Conservation (phyloP, 2,113 vertebrate species). For the Phyllostomus discolor region DNA sequence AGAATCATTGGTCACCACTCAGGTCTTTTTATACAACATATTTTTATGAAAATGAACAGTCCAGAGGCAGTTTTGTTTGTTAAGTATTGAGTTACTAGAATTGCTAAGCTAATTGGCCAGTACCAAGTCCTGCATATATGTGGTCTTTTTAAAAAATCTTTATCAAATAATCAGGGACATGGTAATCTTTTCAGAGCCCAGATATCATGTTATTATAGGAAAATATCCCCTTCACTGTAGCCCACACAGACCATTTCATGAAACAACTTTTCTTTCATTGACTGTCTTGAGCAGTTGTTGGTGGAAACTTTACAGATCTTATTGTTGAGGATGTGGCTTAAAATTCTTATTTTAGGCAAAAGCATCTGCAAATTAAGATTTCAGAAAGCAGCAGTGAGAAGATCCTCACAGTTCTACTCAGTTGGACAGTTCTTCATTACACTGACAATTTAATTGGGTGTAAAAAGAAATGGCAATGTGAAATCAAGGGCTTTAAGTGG, state of each 20-base stretch:
- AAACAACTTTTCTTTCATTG: not conserved
- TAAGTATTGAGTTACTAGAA: not conserved
- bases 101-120: not conserved
- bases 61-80: not conserved
- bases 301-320: not conserved
- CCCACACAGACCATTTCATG: not conserved
- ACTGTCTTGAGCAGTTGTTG: not conserved
- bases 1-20: not conserved
- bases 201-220: not conserved
- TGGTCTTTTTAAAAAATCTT: not conserved
- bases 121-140: not conserved
- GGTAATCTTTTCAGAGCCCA: not conserved
- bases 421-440: slow-evolving; percentile 59
- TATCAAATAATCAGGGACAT: not conserved
- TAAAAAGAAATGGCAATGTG: slow-evolving; percentile 65
- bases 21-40: not conserved
- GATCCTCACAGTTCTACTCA: slow-evolving; percentile 44
- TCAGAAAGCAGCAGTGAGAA: slow-evolving; percentile 27
- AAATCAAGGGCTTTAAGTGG: slow-evolving; percentile 62
- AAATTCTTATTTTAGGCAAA: slow-evolving; percentile 52
- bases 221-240: not conserved
- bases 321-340: slow-evolving; percentile 37
- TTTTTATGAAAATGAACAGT: not conserved
- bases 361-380: slow-evolving; percentile 39
- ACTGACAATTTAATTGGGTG: slow-evolving; percentile 63